Conservation (phyloP, 2,797 vertebrate species). For the Protosalanx chinensis region DNA sequence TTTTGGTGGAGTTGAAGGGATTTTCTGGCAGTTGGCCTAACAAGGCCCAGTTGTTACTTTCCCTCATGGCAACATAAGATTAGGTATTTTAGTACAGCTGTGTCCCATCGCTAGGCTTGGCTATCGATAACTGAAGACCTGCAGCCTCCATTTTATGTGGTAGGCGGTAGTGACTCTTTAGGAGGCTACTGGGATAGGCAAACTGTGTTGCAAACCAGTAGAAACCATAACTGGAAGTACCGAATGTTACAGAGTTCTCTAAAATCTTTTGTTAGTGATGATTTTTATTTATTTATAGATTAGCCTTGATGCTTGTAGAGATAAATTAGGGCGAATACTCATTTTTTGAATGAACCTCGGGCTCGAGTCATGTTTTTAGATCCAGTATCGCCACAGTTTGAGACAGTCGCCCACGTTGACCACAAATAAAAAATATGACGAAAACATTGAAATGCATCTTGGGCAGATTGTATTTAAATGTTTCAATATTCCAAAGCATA, state of each 20-base stretch:
- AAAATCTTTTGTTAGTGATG: neutral
- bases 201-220: conserved; percentile 8
- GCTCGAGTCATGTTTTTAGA: too few species aligned
- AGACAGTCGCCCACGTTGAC: neutral
- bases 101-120: conserved; percentile 57
- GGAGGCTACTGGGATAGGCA: conserved; percentile 31
- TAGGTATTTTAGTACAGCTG: conserved; percentile 65
- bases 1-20: conserved; percentile 64
- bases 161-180: conserved; percentile 37
- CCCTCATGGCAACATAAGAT: conserved; percentile 43
- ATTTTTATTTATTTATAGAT: neutral
- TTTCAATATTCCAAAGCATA: neutral
- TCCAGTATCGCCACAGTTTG: too few species aligned
- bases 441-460: neutral
- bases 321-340: too few species aligned
- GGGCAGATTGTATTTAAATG: neutral
- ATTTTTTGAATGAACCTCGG: too few species aligned
- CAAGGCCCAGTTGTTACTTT: conserved; percentile 55
- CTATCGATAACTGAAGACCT: conserved; percentile 59
- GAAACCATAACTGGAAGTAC: conserved; percentile 8
- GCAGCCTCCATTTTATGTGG: conserved; percentile 76
- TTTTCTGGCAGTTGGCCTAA: conserved; percentile 66
- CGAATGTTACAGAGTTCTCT: conserved; percentile 14
- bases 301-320: neutral
- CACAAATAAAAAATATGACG: neutral